A percentile compares a stretch with the other conserved stretches of the same genome.
Conservation (phyloP, 2,113 vertebrate species). For the Atlantisia rogersi region DNA sequence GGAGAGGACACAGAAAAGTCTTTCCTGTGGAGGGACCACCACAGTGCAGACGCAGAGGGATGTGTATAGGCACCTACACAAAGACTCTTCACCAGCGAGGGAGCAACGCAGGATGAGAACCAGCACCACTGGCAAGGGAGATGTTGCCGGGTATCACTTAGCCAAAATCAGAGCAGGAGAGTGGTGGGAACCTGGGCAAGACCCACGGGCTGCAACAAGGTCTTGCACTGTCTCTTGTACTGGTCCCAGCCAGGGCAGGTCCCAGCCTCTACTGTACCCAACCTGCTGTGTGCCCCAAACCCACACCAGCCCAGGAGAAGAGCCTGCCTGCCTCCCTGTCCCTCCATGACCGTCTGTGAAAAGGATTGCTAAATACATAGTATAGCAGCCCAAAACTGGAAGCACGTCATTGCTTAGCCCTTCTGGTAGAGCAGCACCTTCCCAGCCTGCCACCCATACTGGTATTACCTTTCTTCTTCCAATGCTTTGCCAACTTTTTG, state of each 20-base stretch:
- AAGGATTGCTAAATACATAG: not conserved
- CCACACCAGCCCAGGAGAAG: not conserved
- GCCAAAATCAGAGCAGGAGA: not conserved
- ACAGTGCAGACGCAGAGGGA: not conserved
- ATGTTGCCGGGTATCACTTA: not conserved
- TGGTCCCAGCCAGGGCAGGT: not conserved
- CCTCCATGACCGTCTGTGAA: not conserved
- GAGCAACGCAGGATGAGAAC: not conserved
- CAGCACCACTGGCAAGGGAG: not conserved
- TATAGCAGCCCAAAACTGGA: not conserved
- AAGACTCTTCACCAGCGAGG: not conserved
- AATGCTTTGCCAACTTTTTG: not conserved
- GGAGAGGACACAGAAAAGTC: not conserved
- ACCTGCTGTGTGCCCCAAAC: not conserved
- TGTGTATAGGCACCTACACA: not conserved
- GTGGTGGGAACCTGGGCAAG: accelerated
- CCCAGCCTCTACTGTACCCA: not conserved
- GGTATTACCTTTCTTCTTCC: not conserved
- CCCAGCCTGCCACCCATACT: not conserved
- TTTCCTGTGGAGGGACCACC: not conserved
- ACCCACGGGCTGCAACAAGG: accelerated
- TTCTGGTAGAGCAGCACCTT: not conserved
- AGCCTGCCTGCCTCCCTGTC: not conserved
- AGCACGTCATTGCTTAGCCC: not conserved
- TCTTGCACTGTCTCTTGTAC: not conserved